Conservation (phyloP, 2,113 vertebrate genomes). For the Colaptes auratus region DNA sequence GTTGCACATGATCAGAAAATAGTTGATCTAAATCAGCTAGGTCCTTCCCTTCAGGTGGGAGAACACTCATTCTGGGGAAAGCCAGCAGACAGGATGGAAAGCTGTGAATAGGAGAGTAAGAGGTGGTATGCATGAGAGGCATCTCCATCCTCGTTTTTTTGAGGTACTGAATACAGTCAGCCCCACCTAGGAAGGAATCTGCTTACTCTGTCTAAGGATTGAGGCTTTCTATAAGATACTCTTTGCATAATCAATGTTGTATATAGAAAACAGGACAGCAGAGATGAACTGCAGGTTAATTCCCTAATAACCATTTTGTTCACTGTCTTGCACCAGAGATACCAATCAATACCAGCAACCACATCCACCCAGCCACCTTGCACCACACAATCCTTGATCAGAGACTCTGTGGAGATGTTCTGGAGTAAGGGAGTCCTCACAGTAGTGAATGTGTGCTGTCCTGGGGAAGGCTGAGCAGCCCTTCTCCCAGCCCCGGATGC, state of each 20-base stretch:
- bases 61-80: rapidly evolving
- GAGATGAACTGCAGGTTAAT: not conserved
- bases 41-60: not conserved
- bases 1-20: not conserved
- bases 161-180: not conserved
- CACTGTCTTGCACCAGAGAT: rapidly evolving
- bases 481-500: not conserved
- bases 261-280: rapidly evolving
- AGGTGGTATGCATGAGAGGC: rapidly evolving
- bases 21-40: not conserved
- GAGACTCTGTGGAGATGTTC: not conserved
- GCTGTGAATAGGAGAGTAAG: not conserved
- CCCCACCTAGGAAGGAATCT: not conserved
- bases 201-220: not conserved
- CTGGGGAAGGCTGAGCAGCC: not conserved
- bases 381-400: rapidly evolving
- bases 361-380: not conserved
- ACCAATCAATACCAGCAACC: not conserved
- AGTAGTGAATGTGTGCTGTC: not conserved
- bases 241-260: not conserved
- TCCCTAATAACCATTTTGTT: not conserved
- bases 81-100: not conserved
- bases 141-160: not conserved
- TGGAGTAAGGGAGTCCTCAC: not conserved
- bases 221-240: not conserved